These are phyloP conservation scores for Limnephilus auricula DNA, from an alignment of 2,888 invertebrate genomes.

Conservation along the genomic window DNA sequence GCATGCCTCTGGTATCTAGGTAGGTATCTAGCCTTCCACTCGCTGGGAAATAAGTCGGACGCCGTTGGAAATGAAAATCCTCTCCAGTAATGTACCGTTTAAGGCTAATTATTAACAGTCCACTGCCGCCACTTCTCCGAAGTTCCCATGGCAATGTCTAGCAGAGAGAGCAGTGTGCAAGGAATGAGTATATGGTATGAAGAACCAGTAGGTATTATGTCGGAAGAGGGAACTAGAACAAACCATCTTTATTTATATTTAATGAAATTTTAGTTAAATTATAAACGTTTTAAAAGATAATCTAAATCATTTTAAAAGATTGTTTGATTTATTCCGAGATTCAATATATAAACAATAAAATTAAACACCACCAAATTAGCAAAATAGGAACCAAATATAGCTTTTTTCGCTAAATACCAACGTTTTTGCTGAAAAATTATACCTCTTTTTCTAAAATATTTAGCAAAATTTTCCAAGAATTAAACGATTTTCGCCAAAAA, in stretches of 20 bases:
- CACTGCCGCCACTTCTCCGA: background rate
- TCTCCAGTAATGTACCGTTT: constrained; percentile 26
- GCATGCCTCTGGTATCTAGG: background rate
- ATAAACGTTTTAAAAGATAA: background rate
- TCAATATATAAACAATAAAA: no score
- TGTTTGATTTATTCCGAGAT: no score
- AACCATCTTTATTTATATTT: background rate
- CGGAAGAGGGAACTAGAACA: background rate
- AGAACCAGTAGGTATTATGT: background rate
- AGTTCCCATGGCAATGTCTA: background rate
- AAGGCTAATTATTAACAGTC: constrained; percentile 27
- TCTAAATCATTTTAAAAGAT: no score
- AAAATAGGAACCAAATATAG: no score
- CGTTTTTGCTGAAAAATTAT: no score
- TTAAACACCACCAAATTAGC: no score
- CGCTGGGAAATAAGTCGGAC: constrained; percentile 9
- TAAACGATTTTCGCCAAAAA: no score
- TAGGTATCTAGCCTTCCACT: background rate
- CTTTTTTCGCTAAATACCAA: no score
- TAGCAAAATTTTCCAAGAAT: no score
- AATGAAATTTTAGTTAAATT: background rate
- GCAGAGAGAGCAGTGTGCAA: background rate
- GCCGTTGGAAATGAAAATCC: constrained; percentile 14
- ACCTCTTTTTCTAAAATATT: no score
- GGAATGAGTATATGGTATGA: background rate